Percentiles rank a stretch among this genome's conserved stretches.
Conservation (phyloP, 2,888 invertebrate species). For the Neria commutata region DNA sequence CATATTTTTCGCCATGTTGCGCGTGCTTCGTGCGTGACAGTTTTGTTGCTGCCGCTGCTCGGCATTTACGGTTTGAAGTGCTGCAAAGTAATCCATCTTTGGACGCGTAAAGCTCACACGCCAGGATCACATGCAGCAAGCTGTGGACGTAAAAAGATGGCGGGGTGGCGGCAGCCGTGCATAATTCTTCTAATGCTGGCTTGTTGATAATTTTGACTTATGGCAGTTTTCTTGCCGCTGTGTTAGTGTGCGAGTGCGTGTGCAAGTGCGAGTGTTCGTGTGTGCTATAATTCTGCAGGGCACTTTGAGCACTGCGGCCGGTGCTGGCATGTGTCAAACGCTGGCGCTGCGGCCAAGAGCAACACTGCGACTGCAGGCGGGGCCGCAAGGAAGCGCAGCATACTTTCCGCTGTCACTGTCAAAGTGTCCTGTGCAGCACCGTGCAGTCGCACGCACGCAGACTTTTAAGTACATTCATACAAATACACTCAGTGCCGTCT, state of each 20-base stretch:
- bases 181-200: slow-evolving; percentile 40
- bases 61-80: slow-evolving; percentile 30
- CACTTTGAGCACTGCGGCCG: not conserved
- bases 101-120: slow-evolving; percentile 21
- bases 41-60: slow-evolving; percentile 32
- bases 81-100: slow-evolving; percentile 37
- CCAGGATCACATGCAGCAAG: slow-evolving; percentile 31
- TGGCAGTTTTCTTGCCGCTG: slow-evolving; percentile 35
- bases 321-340: not conserved
- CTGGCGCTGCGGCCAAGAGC: no score
- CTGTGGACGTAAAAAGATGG: no score
- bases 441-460: no score
- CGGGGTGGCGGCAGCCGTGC: no score
- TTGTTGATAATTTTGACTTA: slow-evolving; percentile 61
- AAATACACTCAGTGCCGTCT: no score
- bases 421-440: no score
- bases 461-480: no score
- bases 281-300: slow-evolving; percentile 11
- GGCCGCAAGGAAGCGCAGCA: no score
- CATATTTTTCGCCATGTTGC: slow-evolving; percentile 61
- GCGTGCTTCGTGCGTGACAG: slow-evolving; percentile 58
- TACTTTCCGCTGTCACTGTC: no score
- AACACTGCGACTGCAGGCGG: no score
- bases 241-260: slow-evolving; percentile 33
- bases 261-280: slow-evolving; percentile 28